phyloP scores from a whole-genome alignment of 2,888 invertebrate genomes.

The Polymixis lichenea region DNA sequence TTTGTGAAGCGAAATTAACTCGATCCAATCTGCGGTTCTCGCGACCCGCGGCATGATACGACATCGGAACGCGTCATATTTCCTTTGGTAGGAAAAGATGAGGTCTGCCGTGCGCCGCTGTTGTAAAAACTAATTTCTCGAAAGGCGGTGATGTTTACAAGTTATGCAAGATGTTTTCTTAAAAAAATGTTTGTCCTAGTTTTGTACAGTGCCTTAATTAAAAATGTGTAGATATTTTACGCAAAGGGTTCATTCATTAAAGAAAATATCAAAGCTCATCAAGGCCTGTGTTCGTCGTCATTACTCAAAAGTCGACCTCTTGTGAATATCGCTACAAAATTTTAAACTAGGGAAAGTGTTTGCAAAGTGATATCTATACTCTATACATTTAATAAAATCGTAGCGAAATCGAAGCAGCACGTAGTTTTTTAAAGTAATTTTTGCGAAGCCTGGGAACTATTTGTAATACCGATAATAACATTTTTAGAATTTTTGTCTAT shows the following conservation, averaged over 20 bases:
- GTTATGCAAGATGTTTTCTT: constrained; percentile 27
- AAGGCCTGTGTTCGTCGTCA: not conserved
- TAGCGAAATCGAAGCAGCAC: no score
- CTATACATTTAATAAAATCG: no score
- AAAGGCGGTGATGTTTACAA: constrained; percentile 23
- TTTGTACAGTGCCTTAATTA: not conserved
- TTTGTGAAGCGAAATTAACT: constrained; percentile 91
- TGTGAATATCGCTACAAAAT: no score
- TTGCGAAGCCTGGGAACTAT: no score
- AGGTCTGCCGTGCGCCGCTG: constrained; percentile 65
- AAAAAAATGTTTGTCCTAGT: constrained; percentile 29
- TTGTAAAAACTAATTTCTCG: constrained; percentile 50
- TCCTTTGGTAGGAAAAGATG: constrained; percentile 79
- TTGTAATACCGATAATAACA: no score
- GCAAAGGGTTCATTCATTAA: not conserved
- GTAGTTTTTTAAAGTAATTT: no score
- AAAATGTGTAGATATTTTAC: not conserved
- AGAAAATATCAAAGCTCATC: not conserved
- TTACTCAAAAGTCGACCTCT: not conserved
- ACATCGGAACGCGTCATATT: constrained; percentile 79
- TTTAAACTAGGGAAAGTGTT: no score
- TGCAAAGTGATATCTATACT: no score
- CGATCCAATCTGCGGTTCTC: constrained; percentile 88
- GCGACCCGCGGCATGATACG: constrained; percentile 83
- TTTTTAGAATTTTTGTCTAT: no score